phyloP scores from a whole-genome alignment of 2,797 vertebrate species.

The Pipistrellus kuhlii region DNA sequence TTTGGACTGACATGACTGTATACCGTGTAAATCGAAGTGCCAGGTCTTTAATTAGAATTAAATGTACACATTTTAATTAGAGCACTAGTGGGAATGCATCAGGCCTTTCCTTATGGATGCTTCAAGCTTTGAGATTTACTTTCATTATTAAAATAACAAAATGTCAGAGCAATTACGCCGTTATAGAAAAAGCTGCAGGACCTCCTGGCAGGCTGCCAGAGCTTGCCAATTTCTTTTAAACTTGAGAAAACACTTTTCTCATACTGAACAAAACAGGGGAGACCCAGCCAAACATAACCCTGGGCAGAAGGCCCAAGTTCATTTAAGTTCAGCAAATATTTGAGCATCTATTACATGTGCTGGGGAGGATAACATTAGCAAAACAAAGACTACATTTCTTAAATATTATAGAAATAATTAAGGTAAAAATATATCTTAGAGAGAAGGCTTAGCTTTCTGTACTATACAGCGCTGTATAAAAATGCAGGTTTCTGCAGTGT shows the following conservation, averaged over 20 bases:
- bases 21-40: neutral
- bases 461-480: neutral
- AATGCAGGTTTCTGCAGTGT: neutral
- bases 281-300: slow-evolving; percentile 66
- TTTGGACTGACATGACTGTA: neutral
- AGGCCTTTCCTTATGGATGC: neutral
- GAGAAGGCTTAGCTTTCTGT: slow-evolving; percentile 34
- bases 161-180: slow-evolving; percentile 45
- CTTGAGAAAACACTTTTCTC: slow-evolving; percentile 69
- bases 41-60: slow-evolving; percentile 46
- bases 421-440: slow-evolving; percentile 36
- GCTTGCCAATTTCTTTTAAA: slow-evolving; percentile 67
- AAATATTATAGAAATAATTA: neutral
- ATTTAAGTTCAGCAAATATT: slow-evolving; percentile 61
- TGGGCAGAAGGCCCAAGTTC: slow-evolving; percentile 48
- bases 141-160: slow-evolving; percentile 47
- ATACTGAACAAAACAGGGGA: slow-evolving; percentile 50
- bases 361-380: slow-evolving; percentile 22
- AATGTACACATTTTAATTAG: slow-evolving; percentile 54
- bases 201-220: slow-evolving; percentile 49
- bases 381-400: slow-evolving; percentile 53
- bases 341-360: slow-evolving; percentile 47
- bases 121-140: neutral
- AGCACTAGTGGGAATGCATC: neutral
- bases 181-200: slow-evolving; percentile 41